A percentile compares a stretch with the other conserved stretches of the same genome.
These are phyloP conservation scores for Apogon talboti DNA, from an alignment of 2,797 vertebrate species.

Conservation along the genomic window DNA sequence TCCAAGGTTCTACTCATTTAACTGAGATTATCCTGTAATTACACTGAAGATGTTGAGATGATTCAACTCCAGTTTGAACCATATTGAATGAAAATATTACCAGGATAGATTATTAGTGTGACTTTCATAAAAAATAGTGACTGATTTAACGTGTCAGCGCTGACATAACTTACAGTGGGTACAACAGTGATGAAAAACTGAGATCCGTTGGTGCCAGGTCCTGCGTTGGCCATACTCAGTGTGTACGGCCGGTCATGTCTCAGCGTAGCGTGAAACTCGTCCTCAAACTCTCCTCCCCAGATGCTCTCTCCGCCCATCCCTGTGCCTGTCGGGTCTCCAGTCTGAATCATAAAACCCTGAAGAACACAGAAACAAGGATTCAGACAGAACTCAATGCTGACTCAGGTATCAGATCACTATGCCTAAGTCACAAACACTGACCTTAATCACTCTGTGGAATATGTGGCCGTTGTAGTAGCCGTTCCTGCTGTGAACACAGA, in stretches of 20 bases:
- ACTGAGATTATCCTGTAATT: too few relatives aligned
- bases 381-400: neutral
- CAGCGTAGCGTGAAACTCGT: conserved; percentile 96
- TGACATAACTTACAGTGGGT: conserved; percentile 90
- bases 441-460: conserved; percentile 98
- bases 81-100: too few relatives aligned
- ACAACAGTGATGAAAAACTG: conserved; percentile 98
- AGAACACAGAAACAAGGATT: neutral
- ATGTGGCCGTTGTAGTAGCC: conserved; percentile 96
- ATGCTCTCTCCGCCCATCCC: conserved; percentile 99
- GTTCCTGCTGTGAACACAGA: conserved; percentile 98
- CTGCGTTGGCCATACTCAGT: conserved; percentile 98
- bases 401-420: accelerated
- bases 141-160: neutral
- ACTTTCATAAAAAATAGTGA: neutral
- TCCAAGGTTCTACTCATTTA: too few relatives aligned
- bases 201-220: conserved; percentile 94
- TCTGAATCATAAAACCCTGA: conserved; percentile 99
- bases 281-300: conserved; percentile 98
- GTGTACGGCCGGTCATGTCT: conserved; percentile 98
- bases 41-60: too few relatives aligned
- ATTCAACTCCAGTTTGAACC: too few relatives aligned
- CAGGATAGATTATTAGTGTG: too few relatives aligned
- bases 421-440: conserved; percentile 33
- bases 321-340: conserved; percentile 97